Conservation (phyloP, 1,140 invertebrate species). For the Drosophila guanche region DNA sequence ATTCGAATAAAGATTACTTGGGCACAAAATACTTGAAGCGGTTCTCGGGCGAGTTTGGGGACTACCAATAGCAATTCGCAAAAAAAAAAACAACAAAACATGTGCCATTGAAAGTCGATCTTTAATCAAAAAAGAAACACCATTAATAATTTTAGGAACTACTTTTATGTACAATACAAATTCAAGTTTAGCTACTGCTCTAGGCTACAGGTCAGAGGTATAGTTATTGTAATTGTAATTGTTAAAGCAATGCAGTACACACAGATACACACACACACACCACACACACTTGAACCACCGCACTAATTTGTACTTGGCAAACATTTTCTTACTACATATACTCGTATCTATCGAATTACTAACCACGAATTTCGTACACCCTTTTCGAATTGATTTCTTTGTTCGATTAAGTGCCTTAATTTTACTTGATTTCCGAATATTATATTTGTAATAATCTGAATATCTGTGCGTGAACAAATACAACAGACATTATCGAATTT, state of each 20-base stretch:
- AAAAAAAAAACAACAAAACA: conserved; percentile 29
- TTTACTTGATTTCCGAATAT: conserved; percentile 56
- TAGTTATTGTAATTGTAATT: conserved; percentile 33
- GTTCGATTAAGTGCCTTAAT: conserved; percentile 78
- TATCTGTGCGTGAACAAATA: conserved; percentile 29
- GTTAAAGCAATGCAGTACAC: conserved; percentile 37
- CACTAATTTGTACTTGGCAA: conserved; percentile 69
- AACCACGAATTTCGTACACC: conserved; percentile 42
- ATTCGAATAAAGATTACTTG: conserved; percentile 3
- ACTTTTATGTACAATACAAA: conserved; percentile 66
- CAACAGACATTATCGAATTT: conserved; percentile 40
- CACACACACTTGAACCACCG: conserved; percentile 62
- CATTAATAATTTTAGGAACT: conserved; percentile 55
- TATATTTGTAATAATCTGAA: conserved; percentile 12
- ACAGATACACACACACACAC: conserved; percentile 20
- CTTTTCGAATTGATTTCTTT: conserved; percentile 42
- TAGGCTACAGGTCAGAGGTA: conserved; percentile 43
- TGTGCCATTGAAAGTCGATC: conserved; percentile 70
- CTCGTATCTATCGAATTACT: conserved; percentile 43
- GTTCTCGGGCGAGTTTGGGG: conserved; percentile 1
- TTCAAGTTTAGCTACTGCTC: conserved; percentile 46
- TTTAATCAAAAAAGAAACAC: conserved; percentile 71
- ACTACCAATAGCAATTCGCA: conserved; percentile 30
- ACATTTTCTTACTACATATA: conserved; percentile 7
- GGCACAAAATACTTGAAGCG: conserved; percentile 5